These are phyloP conservation scores for Lycocorax pyrrhopterus DNA, from an alignment of 2,113 vertebrate genomes.

Conservation along the genomic window DNA sequence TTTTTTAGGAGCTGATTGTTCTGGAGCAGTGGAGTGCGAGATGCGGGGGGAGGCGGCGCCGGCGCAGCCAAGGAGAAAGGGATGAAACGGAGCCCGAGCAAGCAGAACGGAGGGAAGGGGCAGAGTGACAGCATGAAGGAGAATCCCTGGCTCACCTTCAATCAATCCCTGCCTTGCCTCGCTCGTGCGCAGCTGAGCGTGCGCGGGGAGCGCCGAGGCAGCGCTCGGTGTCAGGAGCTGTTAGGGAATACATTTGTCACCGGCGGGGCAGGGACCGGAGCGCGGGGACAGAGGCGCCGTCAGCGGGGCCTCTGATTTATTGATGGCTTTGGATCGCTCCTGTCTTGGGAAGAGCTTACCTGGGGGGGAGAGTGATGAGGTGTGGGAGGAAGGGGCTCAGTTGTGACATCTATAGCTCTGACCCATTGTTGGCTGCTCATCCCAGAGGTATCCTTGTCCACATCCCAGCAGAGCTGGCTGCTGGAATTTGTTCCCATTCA, in stretches of 20 bases:
- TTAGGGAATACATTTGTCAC: constrained; percentile 66
- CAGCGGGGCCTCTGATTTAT: neutral
- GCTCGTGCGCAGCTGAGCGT: constrained; percentile 18
- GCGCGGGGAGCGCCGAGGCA: neutral
- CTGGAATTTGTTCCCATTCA: neutral
- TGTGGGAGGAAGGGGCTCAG: neutral
- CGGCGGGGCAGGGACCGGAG: neutral
- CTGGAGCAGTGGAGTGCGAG: constrained; percentile 47
- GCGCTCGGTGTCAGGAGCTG: constrained; percentile 17
- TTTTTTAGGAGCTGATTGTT: constrained; percentile 32
- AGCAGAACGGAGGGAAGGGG: neutral
- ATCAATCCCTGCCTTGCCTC: constrained; percentile 67
- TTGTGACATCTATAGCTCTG: neutral
- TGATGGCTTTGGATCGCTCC: neutral
- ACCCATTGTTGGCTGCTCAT: neutral
- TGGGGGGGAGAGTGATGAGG: neutral
- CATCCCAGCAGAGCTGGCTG: neutral
- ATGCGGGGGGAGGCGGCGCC: fast-evolving
- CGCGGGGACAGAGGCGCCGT: neutral
- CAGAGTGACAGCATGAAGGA: constrained; percentile 68
- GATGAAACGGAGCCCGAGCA: neutral
- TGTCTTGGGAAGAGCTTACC: neutral
- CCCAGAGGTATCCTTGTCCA: neutral
- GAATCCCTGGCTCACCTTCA: constrained; percentile 79
- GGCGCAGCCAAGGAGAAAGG: neutral